Conservation (phyloP, 2,797 vertebrate species). For the Scarus forsteni region DNA sequence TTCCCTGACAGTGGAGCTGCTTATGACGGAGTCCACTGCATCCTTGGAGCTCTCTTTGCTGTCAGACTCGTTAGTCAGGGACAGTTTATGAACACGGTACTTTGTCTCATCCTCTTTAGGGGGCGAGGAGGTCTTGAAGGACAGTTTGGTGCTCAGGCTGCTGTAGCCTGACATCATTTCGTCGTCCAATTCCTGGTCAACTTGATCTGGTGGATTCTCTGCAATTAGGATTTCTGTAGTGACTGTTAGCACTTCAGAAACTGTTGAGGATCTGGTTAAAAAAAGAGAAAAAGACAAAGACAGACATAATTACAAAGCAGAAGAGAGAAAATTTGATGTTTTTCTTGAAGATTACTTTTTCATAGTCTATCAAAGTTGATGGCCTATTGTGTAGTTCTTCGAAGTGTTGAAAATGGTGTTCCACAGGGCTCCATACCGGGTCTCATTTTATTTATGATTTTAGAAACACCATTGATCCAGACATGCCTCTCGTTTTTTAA, state of each 20-base stretch:
- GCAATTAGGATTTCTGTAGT: slow-evolving; percentile 29
- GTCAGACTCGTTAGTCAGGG: slow-evolving; percentile 65
- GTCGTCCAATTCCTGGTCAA: slow-evolving; percentile 23
- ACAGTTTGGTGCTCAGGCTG: slow-evolving; percentile 79
- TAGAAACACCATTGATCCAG: too few species aligned
- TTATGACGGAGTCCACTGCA: slow-evolving; percentile 1
- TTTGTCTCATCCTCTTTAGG: slow-evolving; percentile 64
- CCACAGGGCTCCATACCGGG: too few species aligned
- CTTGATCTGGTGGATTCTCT: slow-evolving; percentile 15
- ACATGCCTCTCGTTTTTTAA: too few species aligned
- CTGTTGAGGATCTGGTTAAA: slow-evolving; percentile 49
- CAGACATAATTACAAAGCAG: slow-evolving; percentile 2
- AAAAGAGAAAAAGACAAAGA: slow-evolving; percentile 12
- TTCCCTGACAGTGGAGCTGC: background rate
- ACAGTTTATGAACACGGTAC: slow-evolving; percentile 82
- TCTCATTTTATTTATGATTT: too few species aligned
- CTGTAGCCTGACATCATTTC: slow-evolving; percentile 71
- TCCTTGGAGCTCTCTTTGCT: accelerated
- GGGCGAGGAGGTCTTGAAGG: slow-evolving; percentile 44
- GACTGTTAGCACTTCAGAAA: slow-evolving; percentile 7
- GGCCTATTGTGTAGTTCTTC: too few species aligned
- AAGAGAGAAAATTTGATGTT: background rate
- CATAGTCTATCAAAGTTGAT: background rate
- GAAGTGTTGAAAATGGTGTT: too few species aligned
- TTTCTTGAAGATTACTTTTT: background rate